Percentiles rank a stretch among this genome's conserved stretches.
Evolutionary conservation across 2,888 invertebrate genomes (phyloP).

Genomic region (Ceraclea dissimilis): DNA sequence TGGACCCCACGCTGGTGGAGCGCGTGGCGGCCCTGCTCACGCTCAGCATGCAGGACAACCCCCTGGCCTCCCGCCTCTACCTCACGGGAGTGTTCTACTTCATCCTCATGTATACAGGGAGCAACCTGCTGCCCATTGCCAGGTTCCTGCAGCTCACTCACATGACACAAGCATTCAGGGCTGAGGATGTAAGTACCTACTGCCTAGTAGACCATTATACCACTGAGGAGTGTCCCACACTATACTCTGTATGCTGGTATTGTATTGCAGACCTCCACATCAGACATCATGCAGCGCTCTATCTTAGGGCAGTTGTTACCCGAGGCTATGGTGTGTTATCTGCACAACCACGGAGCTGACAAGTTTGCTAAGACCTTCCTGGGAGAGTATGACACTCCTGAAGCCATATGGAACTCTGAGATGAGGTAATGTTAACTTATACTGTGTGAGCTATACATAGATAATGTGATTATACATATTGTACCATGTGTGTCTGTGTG

Average conservation of each 20-base stretch:
- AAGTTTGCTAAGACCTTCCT: slow-evolving; percentile 97
- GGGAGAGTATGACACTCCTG: slow-evolving; percentile 98
- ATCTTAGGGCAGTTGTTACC: slow-evolving; percentile 90
- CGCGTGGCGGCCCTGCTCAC: slow-evolving; percentile 86
- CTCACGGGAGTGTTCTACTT: slow-evolving; percentile 96
- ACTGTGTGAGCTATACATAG: background rate
- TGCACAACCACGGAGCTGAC: slow-evolving; percentile 97
- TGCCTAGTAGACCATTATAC: too few species aligned
- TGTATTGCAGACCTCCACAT: slow-evolving; percentile 33
- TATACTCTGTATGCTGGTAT: background rate
- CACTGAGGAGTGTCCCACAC: too few species aligned
- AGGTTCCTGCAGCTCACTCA: slow-evolving; percentile 91
- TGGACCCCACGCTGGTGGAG: slow-evolving; percentile 94
- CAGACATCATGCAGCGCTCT: slow-evolving; percentile 86
- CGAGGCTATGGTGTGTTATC: slow-evolving; percentile 98
- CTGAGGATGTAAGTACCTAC: slow-evolving; percentile 67
- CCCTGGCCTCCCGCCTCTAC: slow-evolving; percentile 88
- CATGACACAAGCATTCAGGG: slow-evolving; percentile 89
- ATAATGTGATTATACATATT: background rate
- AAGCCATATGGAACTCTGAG: slow-evolving; percentile 97
- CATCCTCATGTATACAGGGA: slow-evolving; percentile 97
- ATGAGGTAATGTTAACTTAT: slow-evolving; percentile 61
- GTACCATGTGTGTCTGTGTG: too few species aligned
- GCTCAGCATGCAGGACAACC: slow-evolving; percentile 93
- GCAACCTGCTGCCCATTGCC: slow-evolving; percentile 93